Conservation (phyloP, 2,888 invertebrate genomes). For the Elaeidobius kamerunicus region DNA sequence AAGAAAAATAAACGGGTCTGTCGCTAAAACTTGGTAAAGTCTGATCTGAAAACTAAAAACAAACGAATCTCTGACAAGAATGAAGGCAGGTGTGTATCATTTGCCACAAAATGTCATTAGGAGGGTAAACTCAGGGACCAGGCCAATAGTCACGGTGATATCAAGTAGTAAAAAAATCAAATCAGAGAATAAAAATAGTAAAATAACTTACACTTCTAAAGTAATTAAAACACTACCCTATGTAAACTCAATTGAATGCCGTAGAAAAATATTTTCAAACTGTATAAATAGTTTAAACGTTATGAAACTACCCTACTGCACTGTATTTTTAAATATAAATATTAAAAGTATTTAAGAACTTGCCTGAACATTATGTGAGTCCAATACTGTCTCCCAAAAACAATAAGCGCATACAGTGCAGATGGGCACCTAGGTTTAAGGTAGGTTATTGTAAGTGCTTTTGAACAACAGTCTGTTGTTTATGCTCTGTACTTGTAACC, state of each 20-base stretch:
- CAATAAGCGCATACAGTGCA: conserved; percentile 40
- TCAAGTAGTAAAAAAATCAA: conserved; percentile 50
- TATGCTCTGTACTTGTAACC: conserved; percentile 53
- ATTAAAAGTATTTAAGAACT: conserved; percentile 35
- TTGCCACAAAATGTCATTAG: conserved; percentile 34
- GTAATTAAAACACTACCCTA: conserved; percentile 48
- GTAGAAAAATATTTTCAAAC: conserved; percentile 43
- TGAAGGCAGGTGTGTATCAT: conserved; percentile 6
- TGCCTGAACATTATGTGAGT: conserved; percentile 34
- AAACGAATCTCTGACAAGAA: conserved; percentile 39
- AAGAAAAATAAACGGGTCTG: conserved; percentile 16
- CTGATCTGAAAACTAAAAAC: conserved; percentile 32
- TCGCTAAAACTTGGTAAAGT: conserved; percentile 21
- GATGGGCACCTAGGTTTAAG: conserved; percentile 40
- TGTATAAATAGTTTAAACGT: conserved; percentile 38
- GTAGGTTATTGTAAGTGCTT: conserved; percentile 52
- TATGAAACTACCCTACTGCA: conserved; percentile 42
- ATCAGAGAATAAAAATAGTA: conserved; percentile 46
- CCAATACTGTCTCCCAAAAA: conserved; percentile 37
- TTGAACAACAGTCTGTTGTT: conserved; percentile 51
- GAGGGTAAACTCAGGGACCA: conserved; percentile 54
- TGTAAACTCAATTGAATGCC: conserved; percentile 50
- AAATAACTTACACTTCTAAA: conserved; percentile 43
- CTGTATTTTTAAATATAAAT: conserved; percentile 45
- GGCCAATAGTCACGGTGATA: conserved; percentile 54